These are phyloP conservation scores for Gryllus bimaculatus DNA, from an alignment of 1,140 invertebrate genomes.

Conservation along the genomic window DNA sequence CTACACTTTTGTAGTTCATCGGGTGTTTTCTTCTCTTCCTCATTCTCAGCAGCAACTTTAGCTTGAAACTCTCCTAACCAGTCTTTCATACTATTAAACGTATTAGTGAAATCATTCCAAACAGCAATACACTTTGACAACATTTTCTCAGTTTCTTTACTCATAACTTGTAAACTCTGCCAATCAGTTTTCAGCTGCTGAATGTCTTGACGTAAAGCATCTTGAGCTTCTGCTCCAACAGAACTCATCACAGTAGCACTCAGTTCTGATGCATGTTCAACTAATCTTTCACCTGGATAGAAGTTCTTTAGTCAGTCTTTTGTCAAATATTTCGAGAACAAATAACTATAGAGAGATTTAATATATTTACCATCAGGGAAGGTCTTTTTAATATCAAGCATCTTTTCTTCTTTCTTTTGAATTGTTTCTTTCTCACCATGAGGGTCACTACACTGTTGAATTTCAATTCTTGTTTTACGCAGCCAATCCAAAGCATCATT, in stretches of 20 bases:
- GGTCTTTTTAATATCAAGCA: slow-evolving; percentile 55
- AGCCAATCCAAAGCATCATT: slow-evolving; percentile 80
- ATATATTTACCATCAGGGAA: slow-evolving; percentile 37
- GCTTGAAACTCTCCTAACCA: slow-evolving; percentile 68
- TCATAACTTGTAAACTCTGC: slow-evolving; percentile 73
- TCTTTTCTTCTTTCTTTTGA: slow-evolving; percentile 59
- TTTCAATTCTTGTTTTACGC: slow-evolving; percentile 66
- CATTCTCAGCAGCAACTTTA: slow-evolving; percentile 52
- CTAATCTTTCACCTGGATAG: slow-evolving; percentile 52
- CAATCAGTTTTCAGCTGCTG: slow-evolving; percentile 76
- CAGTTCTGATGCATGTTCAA: slow-evolving; percentile 62
- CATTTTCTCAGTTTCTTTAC: slow-evolving; percentile 65
- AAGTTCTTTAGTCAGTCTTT: not conserved
- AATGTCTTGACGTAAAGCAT: slow-evolving; percentile 72
- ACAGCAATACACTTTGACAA: slow-evolving; percentile 70
- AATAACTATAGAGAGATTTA: not conserved
- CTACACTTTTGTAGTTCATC: slow-evolving; percentile 70
- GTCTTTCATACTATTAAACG: slow-evolving; percentile 61
- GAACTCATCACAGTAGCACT: slow-evolving; percentile 68
- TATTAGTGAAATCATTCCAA: slow-evolving; percentile 77
- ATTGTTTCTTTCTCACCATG: slow-evolving; percentile 71
- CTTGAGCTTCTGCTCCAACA: slow-evolving; percentile 79
- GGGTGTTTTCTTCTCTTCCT: slow-evolving; percentile 67
- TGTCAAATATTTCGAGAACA: not conserved
- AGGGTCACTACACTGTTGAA: slow-evolving; percentile 74